Conservation (phyloP, 2,113 vertebrate genomes). For the Salvelinus namaycush region DNA sequence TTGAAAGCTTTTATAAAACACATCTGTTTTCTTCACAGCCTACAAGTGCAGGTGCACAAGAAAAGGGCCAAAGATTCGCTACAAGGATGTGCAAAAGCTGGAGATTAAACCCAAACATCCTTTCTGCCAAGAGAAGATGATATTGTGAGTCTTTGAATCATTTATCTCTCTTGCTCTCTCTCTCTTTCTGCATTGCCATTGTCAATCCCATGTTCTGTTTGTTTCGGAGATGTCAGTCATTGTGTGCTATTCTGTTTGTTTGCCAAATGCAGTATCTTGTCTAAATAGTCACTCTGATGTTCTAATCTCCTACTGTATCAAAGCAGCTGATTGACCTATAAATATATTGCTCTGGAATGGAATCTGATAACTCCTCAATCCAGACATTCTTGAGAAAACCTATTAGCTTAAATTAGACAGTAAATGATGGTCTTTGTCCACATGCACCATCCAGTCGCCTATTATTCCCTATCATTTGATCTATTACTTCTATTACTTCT, state of each 20-base stretch:
- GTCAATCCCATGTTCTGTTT: neutral
- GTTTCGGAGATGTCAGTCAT: neutral
- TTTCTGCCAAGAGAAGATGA: conserved; percentile 96
- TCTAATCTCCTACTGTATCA: neutral
- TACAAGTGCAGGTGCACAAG: conserved; percentile 97
- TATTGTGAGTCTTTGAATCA: conserved; percentile 83
- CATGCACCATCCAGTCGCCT: neutral
- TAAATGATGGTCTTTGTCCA: neutral
- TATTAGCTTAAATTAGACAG: too few species aligned
- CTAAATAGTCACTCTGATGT: neutral
- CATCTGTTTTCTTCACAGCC: conserved; percentile 67
- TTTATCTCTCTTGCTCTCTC: neutral
- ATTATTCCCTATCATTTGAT: neutral
- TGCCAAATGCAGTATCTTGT: neutral
- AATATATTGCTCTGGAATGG: neutral
- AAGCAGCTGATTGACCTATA: neutral
- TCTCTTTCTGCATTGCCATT: conserved; percentile 3
- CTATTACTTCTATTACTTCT: neutral
- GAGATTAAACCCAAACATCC: conserved; percentile 97
- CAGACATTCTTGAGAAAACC: too few species aligned
- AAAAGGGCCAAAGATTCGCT: conserved; percentile 97
- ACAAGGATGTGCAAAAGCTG: conserved; percentile 95
- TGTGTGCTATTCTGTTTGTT: neutral
- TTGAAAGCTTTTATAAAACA: neutral
- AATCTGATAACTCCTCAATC: neutral